A percentile compares a stretch with the other conserved stretches of the same genome.
Evolutionary conservation across 2,888 invertebrate species (phyloP).

Genomic region (Endotricha flammealis): DNA sequence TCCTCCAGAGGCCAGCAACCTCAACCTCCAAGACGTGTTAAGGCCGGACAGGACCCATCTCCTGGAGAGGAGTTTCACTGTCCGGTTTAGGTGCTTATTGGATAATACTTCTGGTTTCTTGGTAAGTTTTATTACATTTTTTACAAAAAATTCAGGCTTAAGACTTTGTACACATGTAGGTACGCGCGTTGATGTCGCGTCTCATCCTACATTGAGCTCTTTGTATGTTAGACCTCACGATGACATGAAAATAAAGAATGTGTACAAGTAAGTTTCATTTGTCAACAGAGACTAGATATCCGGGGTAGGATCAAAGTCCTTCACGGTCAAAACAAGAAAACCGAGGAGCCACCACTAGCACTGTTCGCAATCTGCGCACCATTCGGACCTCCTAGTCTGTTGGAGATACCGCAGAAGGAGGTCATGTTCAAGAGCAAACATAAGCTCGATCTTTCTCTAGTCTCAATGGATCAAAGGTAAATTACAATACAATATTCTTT

Average conservation of each 20-base stretch:
- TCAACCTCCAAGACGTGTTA: slow-evolving; percentile 91
- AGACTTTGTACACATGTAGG: no score
- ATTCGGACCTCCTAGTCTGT: slow-evolving; percentile 97
- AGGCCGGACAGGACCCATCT: slow-evolving; percentile 92
- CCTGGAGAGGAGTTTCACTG: slow-evolving; percentile 97
- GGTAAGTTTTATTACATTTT: slow-evolving; percentile 77
- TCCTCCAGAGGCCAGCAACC: slow-evolving; percentile 85
- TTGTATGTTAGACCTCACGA: no score
- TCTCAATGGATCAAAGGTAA: slow-evolving; percentile 97
- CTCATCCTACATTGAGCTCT: no score
- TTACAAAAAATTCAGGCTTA: no score
- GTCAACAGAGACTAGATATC: slow-evolving; percentile 97
- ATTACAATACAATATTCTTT: slow-evolving; percentile 9
- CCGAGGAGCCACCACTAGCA: slow-evolving; percentile 95
- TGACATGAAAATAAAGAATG: no score
- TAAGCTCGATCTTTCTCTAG: slow-evolving; percentile 96
- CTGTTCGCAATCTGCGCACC: slow-evolving; percentile 99
- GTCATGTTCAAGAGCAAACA: slow-evolving; percentile 99
- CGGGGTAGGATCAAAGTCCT: slow-evolving; percentile 97
- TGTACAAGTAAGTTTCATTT: no score
- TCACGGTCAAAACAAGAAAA: slow-evolving; percentile 97
- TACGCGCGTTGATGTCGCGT: no score
- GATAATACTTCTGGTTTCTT: slow-evolving; percentile 99
- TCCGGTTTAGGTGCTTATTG: slow-evolving; percentile 97
- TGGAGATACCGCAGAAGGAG: slow-evolving; percentile 98